A percentile compares a stretch with the other conserved stretches of the same genome.
phyloP scores from a whole-genome alignment of 35 echinoderm and acorn worm species.

The Amphiura filiformis region DNA sequence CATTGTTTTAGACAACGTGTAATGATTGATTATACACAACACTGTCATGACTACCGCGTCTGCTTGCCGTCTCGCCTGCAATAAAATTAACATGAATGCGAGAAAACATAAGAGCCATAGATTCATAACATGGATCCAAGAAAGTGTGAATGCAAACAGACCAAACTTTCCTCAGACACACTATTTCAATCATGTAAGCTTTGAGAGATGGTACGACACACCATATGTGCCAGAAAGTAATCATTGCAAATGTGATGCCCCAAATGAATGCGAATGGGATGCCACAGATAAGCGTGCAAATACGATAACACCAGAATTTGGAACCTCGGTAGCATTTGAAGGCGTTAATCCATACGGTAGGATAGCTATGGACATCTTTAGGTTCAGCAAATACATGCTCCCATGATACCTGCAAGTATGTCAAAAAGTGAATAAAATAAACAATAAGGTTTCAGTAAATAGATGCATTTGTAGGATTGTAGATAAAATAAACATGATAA shows the following conservation, averaged over 20 bases:
- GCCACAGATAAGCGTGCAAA: slow-evolving; percentile 51
- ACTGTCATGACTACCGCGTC: neutral
- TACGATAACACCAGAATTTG: slow-evolving; percentile 72
- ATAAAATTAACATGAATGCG: slow-evolving; percentile 40
- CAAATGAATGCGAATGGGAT: slow-evolving; percentile 78
- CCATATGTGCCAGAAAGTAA: slow-evolving; percentile 97
- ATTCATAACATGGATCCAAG: slow-evolving; percentile 73
- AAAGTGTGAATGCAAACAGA: slow-evolving; percentile 59
- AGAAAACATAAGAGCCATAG: slow-evolving; percentile 25
- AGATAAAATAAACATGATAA: too few relatives aligned
- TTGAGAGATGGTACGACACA: slow-evolving; percentile 79
- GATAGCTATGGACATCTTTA: slow-evolving; percentile 54
- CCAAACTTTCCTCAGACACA: slow-evolving; percentile 70
- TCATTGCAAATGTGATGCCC: slow-evolving; percentile 71
- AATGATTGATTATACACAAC: too few relatives aligned
- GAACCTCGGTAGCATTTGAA: slow-evolving; percentile 70
- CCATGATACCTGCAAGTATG: slow-evolving; percentile 52
- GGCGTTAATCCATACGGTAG: slow-evolving; percentile 51
- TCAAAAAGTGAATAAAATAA: too few relatives aligned
- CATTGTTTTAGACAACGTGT: too few relatives aligned
- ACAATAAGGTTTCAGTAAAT: too few relatives aligned
- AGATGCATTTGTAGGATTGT: too few relatives aligned
- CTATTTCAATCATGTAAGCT: slow-evolving; percentile 60
- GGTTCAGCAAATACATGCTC: slow-evolving; percentile 84
- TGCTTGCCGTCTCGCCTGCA: neutral